These are phyloP conservation scores for Musca domestica DNA, from an alignment of 1,140 invertebrate species.

Conservation along the genomic window DNA sequence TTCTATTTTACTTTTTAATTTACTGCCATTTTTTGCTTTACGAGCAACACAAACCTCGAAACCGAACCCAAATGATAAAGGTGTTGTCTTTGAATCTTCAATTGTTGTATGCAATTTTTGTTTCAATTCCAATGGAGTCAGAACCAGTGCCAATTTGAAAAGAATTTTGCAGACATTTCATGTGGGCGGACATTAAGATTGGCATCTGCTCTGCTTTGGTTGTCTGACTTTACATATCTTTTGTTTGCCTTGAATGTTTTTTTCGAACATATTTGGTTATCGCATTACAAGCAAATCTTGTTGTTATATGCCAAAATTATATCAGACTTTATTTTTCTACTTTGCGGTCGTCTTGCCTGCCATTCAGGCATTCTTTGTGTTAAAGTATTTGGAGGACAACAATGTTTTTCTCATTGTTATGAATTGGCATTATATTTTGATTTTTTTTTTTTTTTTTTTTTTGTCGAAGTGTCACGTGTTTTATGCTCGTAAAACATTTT, in stretches of 20 bases:
- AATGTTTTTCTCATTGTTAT: too few relatives aligned
- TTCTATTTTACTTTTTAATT: too few relatives aligned
- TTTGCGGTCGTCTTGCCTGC: too few relatives aligned
- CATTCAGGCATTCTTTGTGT: too few relatives aligned
- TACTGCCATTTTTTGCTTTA: too few relatives aligned
- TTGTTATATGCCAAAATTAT: slow-evolving; percentile 17
- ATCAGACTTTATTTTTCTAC: background rate
- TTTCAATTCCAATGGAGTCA: too few relatives aligned
- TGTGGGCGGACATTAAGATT: slow-evolving; percentile 21
- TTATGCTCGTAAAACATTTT: slow-evolving; percentile 24
- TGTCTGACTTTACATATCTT: background rate
- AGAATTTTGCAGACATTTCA: background rate
- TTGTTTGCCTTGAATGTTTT: background rate
- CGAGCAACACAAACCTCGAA: too few relatives aligned
- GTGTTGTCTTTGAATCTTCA: too few relatives aligned
- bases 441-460: background rate
- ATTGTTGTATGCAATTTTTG: too few relatives aligned
- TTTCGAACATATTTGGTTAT: background rate
- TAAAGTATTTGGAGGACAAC: too few relatives aligned
- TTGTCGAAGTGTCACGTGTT: slow-evolving; percentile 6
- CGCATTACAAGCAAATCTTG: background rate
- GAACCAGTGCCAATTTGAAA: too few relatives aligned
- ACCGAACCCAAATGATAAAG: too few relatives aligned
- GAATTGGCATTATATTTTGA: background rate
- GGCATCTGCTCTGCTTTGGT: slow-evolving; percentile 2